phyloP scores from a whole-genome alignment of 2,888 invertebrate species.

The Pyrrhosoma nymphula region DNA sequence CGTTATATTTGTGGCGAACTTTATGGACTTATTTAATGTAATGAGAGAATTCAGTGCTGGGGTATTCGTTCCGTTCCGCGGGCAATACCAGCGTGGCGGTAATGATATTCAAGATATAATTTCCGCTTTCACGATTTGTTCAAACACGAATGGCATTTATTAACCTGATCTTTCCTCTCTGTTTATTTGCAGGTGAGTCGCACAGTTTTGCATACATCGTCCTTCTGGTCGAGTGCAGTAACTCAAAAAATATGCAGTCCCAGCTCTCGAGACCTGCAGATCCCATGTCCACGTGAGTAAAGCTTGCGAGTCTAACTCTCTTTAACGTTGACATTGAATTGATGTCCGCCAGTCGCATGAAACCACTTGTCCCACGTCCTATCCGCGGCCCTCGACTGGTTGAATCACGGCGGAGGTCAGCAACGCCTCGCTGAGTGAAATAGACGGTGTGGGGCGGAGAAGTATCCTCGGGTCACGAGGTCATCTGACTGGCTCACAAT shows the following conservation, averaged over 20 bases:
- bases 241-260: background rate
- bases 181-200: conserved; percentile 57
- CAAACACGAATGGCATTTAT: background rate
- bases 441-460: background rate
- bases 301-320: background rate
- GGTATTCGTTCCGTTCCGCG: background rate
- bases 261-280: background rate
- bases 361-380: conserved; percentile 42
- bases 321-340: background rate
- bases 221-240: background rate
- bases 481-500: conserved; percentile 32
- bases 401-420: conserved; percentile 49
- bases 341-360: conserved; percentile 33
- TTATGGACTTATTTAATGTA: background rate
- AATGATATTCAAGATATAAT: conserved; percentile 8
- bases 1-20: background rate
- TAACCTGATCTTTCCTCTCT: conserved; percentile 2
- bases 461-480: background rate
- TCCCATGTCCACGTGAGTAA: background rate
- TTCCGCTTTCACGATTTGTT: background rate
- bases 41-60: background rate
- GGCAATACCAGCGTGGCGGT: background rate
- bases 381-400: background rate
- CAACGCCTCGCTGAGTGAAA: conserved; percentile 28
- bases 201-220: background rate